phyloP scores from a whole-genome alignment of 37 sponge, comb jelly and placozoan genomes.

The Agelas oroides region DNA sequence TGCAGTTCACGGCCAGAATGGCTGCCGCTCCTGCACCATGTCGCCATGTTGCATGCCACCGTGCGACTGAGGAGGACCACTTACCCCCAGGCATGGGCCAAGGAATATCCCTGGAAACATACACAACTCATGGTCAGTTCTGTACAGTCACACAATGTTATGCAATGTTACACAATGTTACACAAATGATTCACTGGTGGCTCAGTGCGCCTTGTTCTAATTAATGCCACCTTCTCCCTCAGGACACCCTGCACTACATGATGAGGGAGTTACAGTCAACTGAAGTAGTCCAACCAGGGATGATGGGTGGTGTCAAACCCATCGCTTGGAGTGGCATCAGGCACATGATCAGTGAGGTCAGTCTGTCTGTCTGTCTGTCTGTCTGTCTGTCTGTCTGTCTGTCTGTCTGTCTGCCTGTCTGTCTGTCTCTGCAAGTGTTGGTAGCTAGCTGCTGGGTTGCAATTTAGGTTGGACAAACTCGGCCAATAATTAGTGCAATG shows the following conservation, averaged over 20 bases:
- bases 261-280: slow-evolving; percentile 17
- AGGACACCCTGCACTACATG: slow-evolving; percentile 60
- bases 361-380: neutral
- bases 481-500: too few relatives aligned
- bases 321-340: slow-evolving; percentile 82
- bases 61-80: slow-evolving; percentile 45
- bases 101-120: slow-evolving; percentile 50
- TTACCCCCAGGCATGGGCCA: slow-evolving; percentile 35
- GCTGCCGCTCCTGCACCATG: slow-evolving; percentile 79
- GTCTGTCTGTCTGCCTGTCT: too few relatives aligned
- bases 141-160: too few relatives aligned
- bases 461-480: too few relatives aligned
- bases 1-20: slow-evolving; percentile 70
- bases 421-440: too few relatives aligned
- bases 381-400: neutral
- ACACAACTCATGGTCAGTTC: slow-evolving; percentile 59
- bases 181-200: too few relatives aligned
- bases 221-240: too few relatives aligned
- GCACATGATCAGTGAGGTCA: slow-evolving; percentile 77
- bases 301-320: slow-evolving; percentile 26
- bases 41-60: slow-evolving; percentile 64
- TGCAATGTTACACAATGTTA: too few relatives aligned
- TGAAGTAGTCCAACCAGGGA: neutral
- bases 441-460: too few relatives aligned
- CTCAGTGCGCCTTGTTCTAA: too few relatives aligned